Evolutionary conservation across 2,797 vertebrate genomes (phyloP), one percentile per base, ranked within the genome.

Genomic region (Chromobotia macracanthus): DNA sequence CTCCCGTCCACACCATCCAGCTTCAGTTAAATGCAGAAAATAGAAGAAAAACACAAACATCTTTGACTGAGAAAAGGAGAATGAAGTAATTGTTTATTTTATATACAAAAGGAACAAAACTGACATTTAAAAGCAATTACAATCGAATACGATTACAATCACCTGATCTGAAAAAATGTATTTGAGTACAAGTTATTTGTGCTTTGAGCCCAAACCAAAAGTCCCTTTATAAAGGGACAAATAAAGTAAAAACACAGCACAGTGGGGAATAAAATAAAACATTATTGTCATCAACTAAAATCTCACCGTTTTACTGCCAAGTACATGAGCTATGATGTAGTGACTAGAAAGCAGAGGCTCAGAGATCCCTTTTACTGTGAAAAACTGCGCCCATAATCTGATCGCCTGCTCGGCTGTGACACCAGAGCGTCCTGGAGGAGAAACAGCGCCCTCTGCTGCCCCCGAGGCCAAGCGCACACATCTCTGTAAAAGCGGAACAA

Each of bases 271-370:
- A 38, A 38, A 38, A 10, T 44, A 44, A 10, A 11, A 44, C 11
- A 44, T 44, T 44, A 44, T 10, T 2, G 2, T 44, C 41, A 44
- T 44, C 10, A 44, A 44, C 6, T 31, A 87, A 71, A 60, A n/a
- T 86, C 92, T 92, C 75, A 98, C 97, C 84, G 95, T 98, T 94
- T 98, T 98, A 82, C 94, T 94, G 87, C 97, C 96, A 2, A 99
- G 93, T 68, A 96, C 92, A 86, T 97, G 94, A n/a, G 98, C 94
- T n/a, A 96, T 87, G 0, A 99, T 98, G 86, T 96, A 94, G 51
- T 94, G 91, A 80, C 95, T 95, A 63, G 97, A 98, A 61, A 91
- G 92, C 4, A 50, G 89, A 0, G 97, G 94, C 88, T 99, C 98
- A 0, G 92, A 90, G 79, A 99, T 93, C 2, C 93, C 92, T 16